Conservation (phyloP, 2,797 vertebrate genomes). For the Myotis pilosus region DNA sequence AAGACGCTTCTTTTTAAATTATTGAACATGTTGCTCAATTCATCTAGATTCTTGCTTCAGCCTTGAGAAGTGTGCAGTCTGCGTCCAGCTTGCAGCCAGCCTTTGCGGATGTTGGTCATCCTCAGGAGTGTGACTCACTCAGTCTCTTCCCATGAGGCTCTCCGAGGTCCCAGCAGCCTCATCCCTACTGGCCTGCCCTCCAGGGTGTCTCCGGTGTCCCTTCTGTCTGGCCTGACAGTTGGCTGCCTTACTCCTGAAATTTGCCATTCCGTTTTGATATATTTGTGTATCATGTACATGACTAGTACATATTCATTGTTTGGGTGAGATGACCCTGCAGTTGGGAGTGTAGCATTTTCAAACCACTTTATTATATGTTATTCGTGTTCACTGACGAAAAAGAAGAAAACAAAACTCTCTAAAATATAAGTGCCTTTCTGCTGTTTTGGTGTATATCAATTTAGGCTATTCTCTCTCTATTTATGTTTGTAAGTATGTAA, state of each 20-base stretch:
- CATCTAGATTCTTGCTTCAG: neutral
- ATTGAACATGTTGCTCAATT: neutral
- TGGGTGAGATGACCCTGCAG: neutral
- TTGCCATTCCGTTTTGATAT: neutral
- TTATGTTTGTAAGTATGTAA: neutral
- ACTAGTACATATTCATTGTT: neutral
- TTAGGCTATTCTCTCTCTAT: neutral
- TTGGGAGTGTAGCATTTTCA: neutral
- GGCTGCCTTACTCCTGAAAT: neutral
- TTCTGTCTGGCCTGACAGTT: neutral
- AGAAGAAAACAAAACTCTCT: neutral
- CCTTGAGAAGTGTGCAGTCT: neutral
- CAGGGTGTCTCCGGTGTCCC: fast-evolving
- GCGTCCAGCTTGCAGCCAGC: neutral
- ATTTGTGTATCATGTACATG: neutral
- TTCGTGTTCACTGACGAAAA: neutral
- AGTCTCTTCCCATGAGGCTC: neutral
- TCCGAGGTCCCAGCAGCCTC: neutral
- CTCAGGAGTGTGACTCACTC: neutral
- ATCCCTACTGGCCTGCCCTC: neutral
- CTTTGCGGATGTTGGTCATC: neutral
- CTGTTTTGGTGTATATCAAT: neutral
- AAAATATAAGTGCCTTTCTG: neutral
- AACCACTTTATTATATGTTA: neutral
- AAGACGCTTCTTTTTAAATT: neutral